phyloP scores from a whole-genome alignment of 2,888 invertebrate species.

The Leucophenga maculata region DNA sequence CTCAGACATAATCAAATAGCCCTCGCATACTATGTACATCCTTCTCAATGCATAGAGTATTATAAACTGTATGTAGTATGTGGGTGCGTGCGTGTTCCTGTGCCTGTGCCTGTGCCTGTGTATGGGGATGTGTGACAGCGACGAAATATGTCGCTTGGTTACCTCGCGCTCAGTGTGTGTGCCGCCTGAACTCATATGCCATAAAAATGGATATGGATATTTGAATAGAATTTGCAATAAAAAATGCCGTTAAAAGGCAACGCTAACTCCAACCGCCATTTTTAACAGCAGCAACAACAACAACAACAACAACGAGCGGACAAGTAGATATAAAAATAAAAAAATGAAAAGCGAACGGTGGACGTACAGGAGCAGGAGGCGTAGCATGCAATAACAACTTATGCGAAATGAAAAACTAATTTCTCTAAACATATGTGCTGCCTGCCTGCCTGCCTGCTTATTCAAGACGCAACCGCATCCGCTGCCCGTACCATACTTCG shows the following conservation, averaged over 20 bases:
- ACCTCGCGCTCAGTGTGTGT: constrained; percentile 29
- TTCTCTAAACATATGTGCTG: constrained; percentile 64
- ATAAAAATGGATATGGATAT: constrained; percentile 67
- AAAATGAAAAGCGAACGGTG: background rate
- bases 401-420: constrained; percentile 68
- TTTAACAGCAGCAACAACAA: too few relatives aligned
- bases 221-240: constrained; percentile 68
- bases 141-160: constrained; percentile 42
- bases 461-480: too few relatives aligned
- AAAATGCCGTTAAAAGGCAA: constrained; percentile 65
- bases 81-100: background rate
- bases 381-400: constrained; percentile 62
- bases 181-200: constrained; percentile 41
- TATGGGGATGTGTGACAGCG: constrained; percentile 3
- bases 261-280: constrained; percentile 17
- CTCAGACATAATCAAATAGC: too few relatives aligned
- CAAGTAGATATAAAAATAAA: background rate
- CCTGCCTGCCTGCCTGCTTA: background rate
- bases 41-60: too few relatives aligned
- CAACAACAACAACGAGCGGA: too few relatives aligned
- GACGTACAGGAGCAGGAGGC: constrained; percentile 6
- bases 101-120: background rate
- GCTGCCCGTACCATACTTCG: too few relatives aligned
- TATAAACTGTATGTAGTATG: background rate
- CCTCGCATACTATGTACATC: too few relatives aligned